Percentiles rank a stretch among this genome's conserved stretches.
phyloP scores from a whole-genome alignment of 2,888 invertebrate species.

The Rhingia campestris region DNA sequence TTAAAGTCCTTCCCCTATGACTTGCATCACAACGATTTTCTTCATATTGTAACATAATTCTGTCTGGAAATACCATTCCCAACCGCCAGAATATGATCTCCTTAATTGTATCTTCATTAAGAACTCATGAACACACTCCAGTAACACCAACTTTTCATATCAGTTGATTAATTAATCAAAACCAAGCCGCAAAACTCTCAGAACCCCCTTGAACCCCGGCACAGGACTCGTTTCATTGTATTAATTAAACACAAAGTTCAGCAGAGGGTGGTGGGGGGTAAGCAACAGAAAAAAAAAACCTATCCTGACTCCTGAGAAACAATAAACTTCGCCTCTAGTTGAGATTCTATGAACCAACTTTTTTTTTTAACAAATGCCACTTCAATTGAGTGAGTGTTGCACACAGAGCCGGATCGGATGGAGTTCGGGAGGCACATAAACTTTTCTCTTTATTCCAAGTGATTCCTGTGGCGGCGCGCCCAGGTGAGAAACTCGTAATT shows the following conservation, averaged over 20 bases:
- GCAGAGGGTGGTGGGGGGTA: background rate
- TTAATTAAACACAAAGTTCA: conserved; percentile 47
- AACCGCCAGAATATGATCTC: too few species aligned
- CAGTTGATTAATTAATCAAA: conserved; percentile 31
- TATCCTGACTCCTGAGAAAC: conserved; percentile 14
- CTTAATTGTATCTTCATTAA: too few species aligned
- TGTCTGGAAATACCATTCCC: too few species aligned
- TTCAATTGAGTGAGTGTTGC: conserved; percentile 53
- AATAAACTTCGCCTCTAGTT: conserved; percentile 45
- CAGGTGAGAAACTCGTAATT: conserved; percentile 54
- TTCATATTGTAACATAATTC: too few species aligned
- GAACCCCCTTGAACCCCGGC: background rate
- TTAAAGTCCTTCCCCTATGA: too few species aligned
- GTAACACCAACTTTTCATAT: background rate
- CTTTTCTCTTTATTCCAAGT: conserved; percentile 33
- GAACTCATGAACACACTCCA: background rate
- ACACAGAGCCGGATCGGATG: background rate
- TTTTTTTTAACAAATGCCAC: conserved; percentile 42
- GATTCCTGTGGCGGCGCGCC: conserved; percentile 16
- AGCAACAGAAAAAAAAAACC: background rate
- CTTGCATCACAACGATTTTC: too few species aligned
- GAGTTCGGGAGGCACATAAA: conserved; percentile 10
- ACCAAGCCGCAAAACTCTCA: background rate
- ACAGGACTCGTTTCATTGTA: conserved; percentile 27
- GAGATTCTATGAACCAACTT: conserved; percentile 36